Conservation (phyloP, 2,888 invertebrate genomes). For the Halictus ligatus region DNA sequence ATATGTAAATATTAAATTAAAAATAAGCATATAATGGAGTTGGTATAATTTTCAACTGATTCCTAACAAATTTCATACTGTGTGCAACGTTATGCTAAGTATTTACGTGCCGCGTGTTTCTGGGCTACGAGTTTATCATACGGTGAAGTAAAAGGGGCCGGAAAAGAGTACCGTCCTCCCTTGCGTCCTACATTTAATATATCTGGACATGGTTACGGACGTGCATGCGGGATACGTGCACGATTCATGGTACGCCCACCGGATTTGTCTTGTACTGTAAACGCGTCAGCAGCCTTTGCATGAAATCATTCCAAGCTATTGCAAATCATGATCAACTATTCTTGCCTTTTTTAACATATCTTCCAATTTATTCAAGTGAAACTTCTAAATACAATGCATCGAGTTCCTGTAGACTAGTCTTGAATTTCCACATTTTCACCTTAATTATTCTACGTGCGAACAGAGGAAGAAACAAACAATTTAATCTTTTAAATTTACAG, state of each 20-base stretch:
- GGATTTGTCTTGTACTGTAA: slow-evolving; percentile 66
- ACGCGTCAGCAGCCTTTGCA: slow-evolving; percentile 56
- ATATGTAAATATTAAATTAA: too few relatives aligned
- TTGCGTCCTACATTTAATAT: slow-evolving; percentile 59
- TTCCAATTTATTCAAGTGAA: neutral
- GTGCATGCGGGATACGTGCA: slow-evolving; percentile 49
- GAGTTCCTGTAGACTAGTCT: too few relatives aligned
- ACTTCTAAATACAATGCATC: neutral
- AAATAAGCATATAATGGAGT: neutral
- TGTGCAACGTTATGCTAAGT: neutral
- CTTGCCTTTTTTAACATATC: neutral
- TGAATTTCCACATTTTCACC: too few relatives aligned
- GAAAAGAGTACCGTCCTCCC: slow-evolving; percentile 51
- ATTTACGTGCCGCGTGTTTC: slow-evolving; percentile 9
- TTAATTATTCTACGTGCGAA: too few relatives aligned
- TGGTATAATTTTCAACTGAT: neutral
- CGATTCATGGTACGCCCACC: slow-evolving; percentile 41
- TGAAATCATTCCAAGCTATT: neutral
- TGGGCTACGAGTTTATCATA: slow-evolving; percentile 1
- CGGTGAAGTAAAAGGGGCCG: slow-evolving; percentile 22
- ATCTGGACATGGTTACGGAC: slow-evolving; percentile 35
- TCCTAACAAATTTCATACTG: neutral
- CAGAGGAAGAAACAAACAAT: too few relatives aligned
- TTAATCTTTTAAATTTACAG: too few relatives aligned
- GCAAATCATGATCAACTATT: neutral